Evolutionary conservation across 2,113 vertebrate genomes (phyloP).

Genomic region (Pangasianodon gigas): DNA sequence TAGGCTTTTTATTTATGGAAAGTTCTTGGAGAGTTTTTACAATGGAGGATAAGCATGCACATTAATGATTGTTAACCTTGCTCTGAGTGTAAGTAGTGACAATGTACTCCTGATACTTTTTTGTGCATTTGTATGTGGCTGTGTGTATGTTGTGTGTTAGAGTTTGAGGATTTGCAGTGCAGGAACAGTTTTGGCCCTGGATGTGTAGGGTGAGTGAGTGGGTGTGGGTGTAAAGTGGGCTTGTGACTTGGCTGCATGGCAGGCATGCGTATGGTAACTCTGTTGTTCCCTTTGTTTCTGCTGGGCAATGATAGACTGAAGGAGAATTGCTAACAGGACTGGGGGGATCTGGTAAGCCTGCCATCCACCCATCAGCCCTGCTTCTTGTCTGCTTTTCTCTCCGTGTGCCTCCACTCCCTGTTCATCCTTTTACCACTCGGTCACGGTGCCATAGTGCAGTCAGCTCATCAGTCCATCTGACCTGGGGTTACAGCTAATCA

Average conservation of each 20-base stretch:
- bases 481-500: conserved; percentile 24
- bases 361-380: conserved; percentile 33
- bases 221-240: conserved; percentile 27
- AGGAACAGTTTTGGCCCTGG: conserved; percentile 22
- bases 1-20: too few species aligned
- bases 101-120: neutral
- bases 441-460: conserved; percentile 10
- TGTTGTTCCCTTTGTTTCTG: conserved; percentile 97
- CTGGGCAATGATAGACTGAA: conserved; percentile 99
- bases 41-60: neutral
- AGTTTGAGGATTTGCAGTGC: conserved; percentile 33
- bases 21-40: neutral
- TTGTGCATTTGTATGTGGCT: conserved; percentile 42
- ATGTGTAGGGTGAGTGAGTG: conserved; percentile 41
- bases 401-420: conserved; percentile 9
- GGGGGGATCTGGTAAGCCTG: conserved; percentile 94
- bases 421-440: conserved; percentile 19
- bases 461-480: conserved; percentile 26
- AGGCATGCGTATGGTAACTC: conserved; percentile 78
- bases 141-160: conserved; percentile 36
- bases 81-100: neutral
- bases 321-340: conserved; percentile 91
- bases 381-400: conserved; percentile 39
- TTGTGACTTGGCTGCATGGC: conserved; percentile 52
- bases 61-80: neutral